phyloP scores from a whole-genome alignment of 1,140 invertebrate genomes.

The Drosophila aff. region DNA sequence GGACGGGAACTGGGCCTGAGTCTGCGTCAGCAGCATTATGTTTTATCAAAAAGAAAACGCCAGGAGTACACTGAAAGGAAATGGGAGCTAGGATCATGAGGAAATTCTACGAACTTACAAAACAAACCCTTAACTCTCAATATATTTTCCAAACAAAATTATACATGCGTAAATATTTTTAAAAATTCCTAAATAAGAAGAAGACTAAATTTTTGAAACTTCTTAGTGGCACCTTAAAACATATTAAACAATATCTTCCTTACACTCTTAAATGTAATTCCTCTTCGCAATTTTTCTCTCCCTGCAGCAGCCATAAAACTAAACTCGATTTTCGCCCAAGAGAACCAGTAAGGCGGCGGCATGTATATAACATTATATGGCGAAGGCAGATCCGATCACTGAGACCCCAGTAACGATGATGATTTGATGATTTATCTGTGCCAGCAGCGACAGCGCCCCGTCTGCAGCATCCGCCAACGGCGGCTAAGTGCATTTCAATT shows the following conservation, averaged over 20 bases:
- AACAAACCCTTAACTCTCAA: too few species aligned
- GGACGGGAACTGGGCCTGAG: slow-evolving; percentile 25
- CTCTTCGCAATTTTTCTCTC: neutral
- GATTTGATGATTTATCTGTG: slow-evolving; percentile 55
- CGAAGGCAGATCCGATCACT: slow-evolving; percentile 15
- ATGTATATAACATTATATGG: slow-evolving; percentile 1
- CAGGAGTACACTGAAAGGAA: slow-evolving; percentile 15
- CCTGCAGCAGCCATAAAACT: slow-evolving; percentile 18
- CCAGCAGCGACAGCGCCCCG: slow-evolving; percentile 30
- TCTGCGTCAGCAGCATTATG: slow-evolving; percentile 57
- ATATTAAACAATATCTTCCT: too few species aligned
- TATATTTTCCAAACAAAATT: too few species aligned
- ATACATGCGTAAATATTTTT: too few species aligned
- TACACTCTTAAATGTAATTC: neutral
- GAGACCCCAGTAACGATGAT: slow-evolving; percentile 4
- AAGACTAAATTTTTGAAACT: neutral
- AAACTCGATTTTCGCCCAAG: slow-evolving; percentile 31
- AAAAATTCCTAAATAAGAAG: neutral
- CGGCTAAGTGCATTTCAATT: slow-evolving; percentile 53
- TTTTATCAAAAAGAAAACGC: slow-evolving; percentile 64
- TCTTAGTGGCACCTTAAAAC: neutral
- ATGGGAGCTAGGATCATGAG: rapidly evolving
- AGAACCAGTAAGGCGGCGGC: slow-evolving; percentile 18
- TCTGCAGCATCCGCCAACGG: slow-evolving; percentile 39
- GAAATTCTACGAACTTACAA: neutral